These are phyloP conservation scores for Trachops cirrhosus DNA, from an alignment of 2,797 vertebrate species.

Conservation along the genomic window DNA sequence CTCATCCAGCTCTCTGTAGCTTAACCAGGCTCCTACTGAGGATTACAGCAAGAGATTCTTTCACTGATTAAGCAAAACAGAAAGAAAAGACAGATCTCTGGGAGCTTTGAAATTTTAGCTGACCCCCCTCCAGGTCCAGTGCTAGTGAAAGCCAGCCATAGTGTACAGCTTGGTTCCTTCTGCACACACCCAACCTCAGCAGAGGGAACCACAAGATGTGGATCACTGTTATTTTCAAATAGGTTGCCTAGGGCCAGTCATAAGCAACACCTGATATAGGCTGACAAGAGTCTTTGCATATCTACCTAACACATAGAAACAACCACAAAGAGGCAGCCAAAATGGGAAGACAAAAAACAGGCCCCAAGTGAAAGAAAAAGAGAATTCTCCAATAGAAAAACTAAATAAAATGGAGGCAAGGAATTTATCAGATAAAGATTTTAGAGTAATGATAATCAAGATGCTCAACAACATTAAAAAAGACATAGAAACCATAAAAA, in stretches of 20 bases:
- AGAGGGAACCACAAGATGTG: background rate
- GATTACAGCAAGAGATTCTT: background rate
- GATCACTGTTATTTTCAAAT: background rate
- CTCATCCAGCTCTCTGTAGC: background rate
- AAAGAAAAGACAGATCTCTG: background rate
- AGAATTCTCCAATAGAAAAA: background rate
- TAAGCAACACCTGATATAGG: background rate
- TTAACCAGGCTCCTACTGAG: background rate
- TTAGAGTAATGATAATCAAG: background rate
- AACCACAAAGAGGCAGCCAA: background rate
- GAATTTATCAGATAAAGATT: background rate
- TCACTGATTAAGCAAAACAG: background rate
- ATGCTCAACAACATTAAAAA: background rate
- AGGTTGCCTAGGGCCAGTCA: background rate
- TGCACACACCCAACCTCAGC: too few species aligned
- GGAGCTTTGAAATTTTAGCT: too few species aligned
- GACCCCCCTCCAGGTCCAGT: too few species aligned
- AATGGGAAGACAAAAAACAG: background rate
- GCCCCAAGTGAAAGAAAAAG: background rate
- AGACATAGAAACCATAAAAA: background rate
- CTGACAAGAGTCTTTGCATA: background rate
- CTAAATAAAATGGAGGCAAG: background rate
- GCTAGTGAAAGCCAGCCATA: too few species aligned
- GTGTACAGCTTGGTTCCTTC: too few species aligned
- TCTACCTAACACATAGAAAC: background rate